Conservation (phyloP, 2,797 vertebrate genomes). For the Peromyscus melanophrys region DNA sequence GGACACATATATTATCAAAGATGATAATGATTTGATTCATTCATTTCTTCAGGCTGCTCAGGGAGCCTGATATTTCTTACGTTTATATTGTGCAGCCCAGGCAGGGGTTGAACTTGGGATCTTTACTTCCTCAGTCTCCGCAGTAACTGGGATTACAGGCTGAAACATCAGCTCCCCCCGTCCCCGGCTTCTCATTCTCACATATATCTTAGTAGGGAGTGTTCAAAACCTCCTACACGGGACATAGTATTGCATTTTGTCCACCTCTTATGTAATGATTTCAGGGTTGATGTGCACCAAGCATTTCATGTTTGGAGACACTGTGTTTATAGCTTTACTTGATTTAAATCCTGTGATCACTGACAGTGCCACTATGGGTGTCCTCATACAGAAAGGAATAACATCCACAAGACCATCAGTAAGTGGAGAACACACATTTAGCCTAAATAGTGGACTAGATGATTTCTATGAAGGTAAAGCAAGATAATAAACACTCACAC, state of each 20-base stretch:
- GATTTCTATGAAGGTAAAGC: background rate
- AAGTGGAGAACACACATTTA: background rate
- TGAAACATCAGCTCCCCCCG: background rate
- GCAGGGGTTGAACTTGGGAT: background rate
- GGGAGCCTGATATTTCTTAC: background rate
- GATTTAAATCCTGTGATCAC: constrained; percentile 9
- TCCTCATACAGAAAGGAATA: background rate
- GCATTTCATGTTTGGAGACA: background rate
- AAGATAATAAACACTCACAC: background rate
- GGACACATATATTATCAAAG: background rate
- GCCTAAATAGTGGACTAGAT: background rate
- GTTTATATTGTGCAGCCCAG: background rate
- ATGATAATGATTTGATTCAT: background rate
- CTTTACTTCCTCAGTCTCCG: background rate
- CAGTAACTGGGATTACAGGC: background rate
- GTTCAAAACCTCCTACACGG: background rate
- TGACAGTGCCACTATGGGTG: background rate
- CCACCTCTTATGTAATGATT: background rate
- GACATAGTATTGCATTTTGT: background rate
- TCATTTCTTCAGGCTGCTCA: background rate
- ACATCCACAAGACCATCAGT: background rate
- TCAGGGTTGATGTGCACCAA: background rate
- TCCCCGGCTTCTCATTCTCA: background rate
- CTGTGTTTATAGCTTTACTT: background rate
- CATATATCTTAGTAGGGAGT: background rate